These are phyloP conservation scores for Propithecus perrieri DNA, from an alignment of 2,797 vertebrate species.

Conservation along the genomic window DNA sequence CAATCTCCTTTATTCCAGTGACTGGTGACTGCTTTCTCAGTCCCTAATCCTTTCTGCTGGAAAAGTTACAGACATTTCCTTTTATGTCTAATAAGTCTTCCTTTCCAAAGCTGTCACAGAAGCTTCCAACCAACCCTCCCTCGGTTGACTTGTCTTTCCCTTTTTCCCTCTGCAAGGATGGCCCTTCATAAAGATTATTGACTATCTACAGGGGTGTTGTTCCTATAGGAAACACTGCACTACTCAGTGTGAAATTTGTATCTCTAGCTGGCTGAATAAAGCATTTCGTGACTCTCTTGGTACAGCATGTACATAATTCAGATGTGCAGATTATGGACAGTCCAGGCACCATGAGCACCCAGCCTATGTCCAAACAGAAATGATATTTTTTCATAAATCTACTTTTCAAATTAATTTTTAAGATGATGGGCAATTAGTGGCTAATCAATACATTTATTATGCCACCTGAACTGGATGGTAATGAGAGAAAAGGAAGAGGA, in stretches of 20 bases:
- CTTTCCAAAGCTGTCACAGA: not conserved
- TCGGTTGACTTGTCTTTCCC: not conserved
- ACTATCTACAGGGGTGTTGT: not conserved
- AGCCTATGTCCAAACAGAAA: not conserved
- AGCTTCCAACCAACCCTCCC: not conserved
- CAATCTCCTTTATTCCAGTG: conserved; percentile 28
- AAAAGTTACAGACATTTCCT: not conserved
- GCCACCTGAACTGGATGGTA: not conserved
- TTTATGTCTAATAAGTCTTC: conserved; percentile 34
- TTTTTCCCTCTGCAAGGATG: not conserved
- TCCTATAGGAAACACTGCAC: not conserved
- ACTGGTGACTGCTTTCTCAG: not conserved
- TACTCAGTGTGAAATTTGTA: conserved; percentile 6
- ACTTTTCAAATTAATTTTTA: conserved; percentile 61
- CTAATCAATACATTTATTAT: conserved; percentile 52
- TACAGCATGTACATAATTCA: conserved; percentile 25
- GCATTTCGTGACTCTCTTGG: not conserved
- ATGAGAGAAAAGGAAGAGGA: conserved; percentile 46
- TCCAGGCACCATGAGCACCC: not conserved
- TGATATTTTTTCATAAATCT: not conserved
- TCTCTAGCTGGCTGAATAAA: conserved; percentile 32
- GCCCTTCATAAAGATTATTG: conserved; percentile 47
- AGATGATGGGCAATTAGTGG: not conserved
- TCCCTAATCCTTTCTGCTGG: not conserved
- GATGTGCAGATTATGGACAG: not conserved